A percentile compares a stretch with the other conserved stretches of the same genome.
phyloP scores from a whole-genome alignment of 2,888 invertebrate genomes.

The Macaria notata region DNA sequence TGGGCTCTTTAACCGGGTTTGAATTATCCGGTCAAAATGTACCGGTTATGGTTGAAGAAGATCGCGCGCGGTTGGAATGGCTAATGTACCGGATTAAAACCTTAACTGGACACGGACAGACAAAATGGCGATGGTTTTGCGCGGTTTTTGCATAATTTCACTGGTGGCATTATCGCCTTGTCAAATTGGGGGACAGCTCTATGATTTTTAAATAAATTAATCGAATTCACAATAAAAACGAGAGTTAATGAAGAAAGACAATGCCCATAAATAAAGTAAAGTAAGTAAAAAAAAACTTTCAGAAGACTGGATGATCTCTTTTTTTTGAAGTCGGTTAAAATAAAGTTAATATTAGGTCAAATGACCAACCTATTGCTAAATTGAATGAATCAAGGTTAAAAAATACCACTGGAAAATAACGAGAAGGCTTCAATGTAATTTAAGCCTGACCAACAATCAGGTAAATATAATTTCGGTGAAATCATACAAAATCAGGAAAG shows the following conservation, averaged over 20 bases:
- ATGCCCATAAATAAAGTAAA: too few relatives aligned
- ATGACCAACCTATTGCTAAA: too few relatives aligned
- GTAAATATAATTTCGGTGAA: not conserved
- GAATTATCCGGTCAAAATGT: slow-evolving; percentile 33
- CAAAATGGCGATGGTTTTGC: slow-evolving; percentile 46
- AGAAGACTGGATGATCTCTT: too few relatives aligned
- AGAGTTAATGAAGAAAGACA: too few relatives aligned
- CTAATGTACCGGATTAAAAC: slow-evolving; percentile 47
- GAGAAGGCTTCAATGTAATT: too few relatives aligned
- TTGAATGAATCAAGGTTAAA: too few relatives aligned
- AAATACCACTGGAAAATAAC: too few relatives aligned
- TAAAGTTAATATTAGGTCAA: too few relatives aligned
- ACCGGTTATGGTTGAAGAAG: slow-evolving; percentile 38
- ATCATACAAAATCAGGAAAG: slow-evolving; percentile 1
- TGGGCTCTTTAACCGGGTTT: slow-evolving; percentile 22
- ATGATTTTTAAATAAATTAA: slow-evolving; percentile 6
- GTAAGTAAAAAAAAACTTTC: too few relatives aligned
- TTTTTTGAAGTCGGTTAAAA: too few relatives aligned
- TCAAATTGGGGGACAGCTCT: slow-evolving; percentile 34
- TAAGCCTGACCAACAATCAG: too few relatives aligned
- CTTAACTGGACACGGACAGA: slow-evolving; percentile 33
- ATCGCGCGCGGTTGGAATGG: slow-evolving; percentile 45
- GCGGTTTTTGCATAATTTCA: slow-evolving; percentile 46
- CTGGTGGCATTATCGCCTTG: slow-evolving; percentile 36
- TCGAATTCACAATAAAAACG: too few relatives aligned